Conservation (phyloP, 2,113 vertebrate genomes). For the Chaenogobius annularis region DNA sequence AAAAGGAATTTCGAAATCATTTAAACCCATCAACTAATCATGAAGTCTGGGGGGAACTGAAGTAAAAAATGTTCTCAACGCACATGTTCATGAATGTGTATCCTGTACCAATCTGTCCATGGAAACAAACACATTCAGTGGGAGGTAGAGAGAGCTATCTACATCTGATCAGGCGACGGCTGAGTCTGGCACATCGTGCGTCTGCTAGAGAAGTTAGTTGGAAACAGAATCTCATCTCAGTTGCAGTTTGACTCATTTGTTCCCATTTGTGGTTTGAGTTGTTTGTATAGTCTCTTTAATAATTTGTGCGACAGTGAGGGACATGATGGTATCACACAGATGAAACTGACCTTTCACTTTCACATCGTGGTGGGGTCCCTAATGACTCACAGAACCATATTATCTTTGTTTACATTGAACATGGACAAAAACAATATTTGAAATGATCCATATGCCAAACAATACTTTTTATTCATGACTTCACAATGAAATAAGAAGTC, state of each 20-base stretch:
- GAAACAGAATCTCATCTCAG: conserved; percentile 31
- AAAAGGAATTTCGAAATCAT: too few relatives aligned
- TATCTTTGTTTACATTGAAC: conserved; percentile 10
- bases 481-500: background rate
- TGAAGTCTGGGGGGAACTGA: background rate
- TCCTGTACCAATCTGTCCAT: background rate
- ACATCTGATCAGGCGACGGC: conserved; percentile 16
- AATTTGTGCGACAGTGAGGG: background rate
- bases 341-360: conserved; percentile 55
- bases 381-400: conserved; percentile 44
- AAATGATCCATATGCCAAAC: background rate
- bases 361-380: conserved; percentile 50
- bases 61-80: background rate
- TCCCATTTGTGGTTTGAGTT: conserved; percentile 23
- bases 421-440: background rate
- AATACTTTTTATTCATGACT: background rate
- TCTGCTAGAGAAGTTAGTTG: conserved; percentile 42
- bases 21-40: background rate
- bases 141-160: conserved; percentile 18
- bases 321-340: background rate
- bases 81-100: background rate
- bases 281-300: background rate
- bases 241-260: conserved; percentile 21
- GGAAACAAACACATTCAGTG: background rate
- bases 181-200: background rate